phyloP scores from a whole-genome alignment of 2,113 vertebrate genomes.

The Oreochromis tanganicae region DNA sequence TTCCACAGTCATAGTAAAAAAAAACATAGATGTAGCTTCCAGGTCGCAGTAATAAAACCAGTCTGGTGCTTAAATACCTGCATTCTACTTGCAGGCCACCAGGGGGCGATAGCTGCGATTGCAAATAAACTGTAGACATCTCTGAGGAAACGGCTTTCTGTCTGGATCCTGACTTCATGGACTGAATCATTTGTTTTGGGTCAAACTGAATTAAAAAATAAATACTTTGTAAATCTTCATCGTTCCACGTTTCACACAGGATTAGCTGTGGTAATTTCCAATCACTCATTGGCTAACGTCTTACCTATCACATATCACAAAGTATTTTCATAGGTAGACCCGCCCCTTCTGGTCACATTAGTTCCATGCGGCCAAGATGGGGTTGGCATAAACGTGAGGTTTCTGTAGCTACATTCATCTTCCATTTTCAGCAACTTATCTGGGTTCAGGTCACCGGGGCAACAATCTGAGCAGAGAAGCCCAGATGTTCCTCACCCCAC shows the following conservation, averaged over 20 bases:
- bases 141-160: neutral
- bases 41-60: neutral
- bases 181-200: neutral
- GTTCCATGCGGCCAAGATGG: neutral
- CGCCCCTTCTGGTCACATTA: neutral
- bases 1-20: neutral
- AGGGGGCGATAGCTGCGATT: neutral
- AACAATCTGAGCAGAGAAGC: neutral
- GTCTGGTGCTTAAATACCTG: neutral
- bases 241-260: neutral
- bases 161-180: neutral
- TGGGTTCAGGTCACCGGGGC: neutral
- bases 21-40: neutral
- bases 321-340: neutral
- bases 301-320: neutral
- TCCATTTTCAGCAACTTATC: neutral
- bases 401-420: neutral
- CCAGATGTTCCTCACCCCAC: neutral
- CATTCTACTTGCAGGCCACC: neutral
- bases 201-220: neutral
- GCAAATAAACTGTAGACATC: neutral
- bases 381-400: neutral
- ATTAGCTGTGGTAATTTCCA: neutral
- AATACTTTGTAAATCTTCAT: neutral
- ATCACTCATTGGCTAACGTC: neutral